Evolutionary conservation across 2,113 vertebrate species (phyloP), one percentile per base, ranked within the genome.

Genomic region (Vombatus ursinus): DNA sequence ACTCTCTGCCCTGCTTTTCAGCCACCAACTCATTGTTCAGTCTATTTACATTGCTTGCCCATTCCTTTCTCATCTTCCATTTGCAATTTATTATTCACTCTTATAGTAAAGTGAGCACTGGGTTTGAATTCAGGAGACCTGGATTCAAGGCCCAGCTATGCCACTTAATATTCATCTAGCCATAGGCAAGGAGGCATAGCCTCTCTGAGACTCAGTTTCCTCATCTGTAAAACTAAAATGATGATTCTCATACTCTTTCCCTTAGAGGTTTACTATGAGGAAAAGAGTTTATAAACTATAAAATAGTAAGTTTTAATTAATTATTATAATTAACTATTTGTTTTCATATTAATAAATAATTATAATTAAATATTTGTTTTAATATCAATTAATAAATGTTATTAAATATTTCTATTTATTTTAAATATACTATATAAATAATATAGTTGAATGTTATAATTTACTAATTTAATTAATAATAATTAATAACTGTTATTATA

Each of bases 291-390:
- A 47, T 31, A 68, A 84, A 95, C 25, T 90, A 7, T 50, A 94
- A 97, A 97, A 90, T 49, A 77, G 37, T 94, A 92, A 84, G 68
- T 49, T 49, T 84, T 89, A 8, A 61, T 53, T 19, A 95, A 53
- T 22, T 84, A 84, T 84, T 8, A 1, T 48, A 93, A 90, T 52
- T 37, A 7, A 31, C 2, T 49, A 49, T 49, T 49, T 49, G 5
- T 49, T 49, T 49, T 49, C 5, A 49, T 49, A 49, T 49, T 49
- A 49, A 49, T 49, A 49, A 3, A 49, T 49, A 5, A 5, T 49
- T 49, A 49, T 49, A 49, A 49, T 49, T 49, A 49, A 49, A 49
- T 5, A 49, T 49, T 49, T 49, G 5, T 49, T 49, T 49, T 49
- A 5, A 49, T 49, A 49, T 49, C 2, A 49, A 49, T 49, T 3